These are phyloP conservation scores for Cardiocondyla obscurior DNA, from an alignment of 1,140 invertebrate species.

Conservation along the genomic window DNA sequence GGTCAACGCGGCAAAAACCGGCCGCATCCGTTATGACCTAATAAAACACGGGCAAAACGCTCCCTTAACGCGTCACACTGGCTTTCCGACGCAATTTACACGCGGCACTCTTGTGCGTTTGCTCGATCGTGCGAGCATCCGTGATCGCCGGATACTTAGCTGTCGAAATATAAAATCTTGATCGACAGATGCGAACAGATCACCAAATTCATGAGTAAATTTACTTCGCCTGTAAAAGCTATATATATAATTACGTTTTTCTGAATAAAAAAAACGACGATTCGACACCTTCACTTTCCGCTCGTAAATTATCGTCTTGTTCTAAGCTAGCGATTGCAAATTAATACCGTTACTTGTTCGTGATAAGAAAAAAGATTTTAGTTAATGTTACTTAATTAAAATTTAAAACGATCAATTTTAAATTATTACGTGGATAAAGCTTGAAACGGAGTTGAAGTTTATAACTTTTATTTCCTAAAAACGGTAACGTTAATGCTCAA, in stretches of 20 bases:
- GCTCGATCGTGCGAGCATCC: neutral
- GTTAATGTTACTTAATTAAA: too few relatives aligned
- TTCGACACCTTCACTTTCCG: neutral
- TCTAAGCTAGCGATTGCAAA: neutral
- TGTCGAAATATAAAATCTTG: neutral
- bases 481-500: neutral
- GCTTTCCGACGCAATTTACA: constrained; percentile 16
- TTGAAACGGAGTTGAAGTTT: too few relatives aligned
- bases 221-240: neutral
- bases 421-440: too few relatives aligned
- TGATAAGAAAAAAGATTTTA: neutral
- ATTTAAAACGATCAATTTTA: neutral
- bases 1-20: constrained; percentile 52
- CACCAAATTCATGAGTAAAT: neutral
- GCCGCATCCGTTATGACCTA: constrained; percentile 71
- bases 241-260: neutral
- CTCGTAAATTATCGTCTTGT: neutral
- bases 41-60: constrained; percentile 48
- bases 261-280: neutral
- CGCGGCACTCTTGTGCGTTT: neutral
- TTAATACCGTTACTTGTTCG: neutral
- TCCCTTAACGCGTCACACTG: neutral
- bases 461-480: too few relatives aligned
- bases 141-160: neutral
- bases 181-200: neutral